phyloP scores from a whole-genome alignment of 2,888 invertebrate species.

The Cerceris rybyensis region DNA sequence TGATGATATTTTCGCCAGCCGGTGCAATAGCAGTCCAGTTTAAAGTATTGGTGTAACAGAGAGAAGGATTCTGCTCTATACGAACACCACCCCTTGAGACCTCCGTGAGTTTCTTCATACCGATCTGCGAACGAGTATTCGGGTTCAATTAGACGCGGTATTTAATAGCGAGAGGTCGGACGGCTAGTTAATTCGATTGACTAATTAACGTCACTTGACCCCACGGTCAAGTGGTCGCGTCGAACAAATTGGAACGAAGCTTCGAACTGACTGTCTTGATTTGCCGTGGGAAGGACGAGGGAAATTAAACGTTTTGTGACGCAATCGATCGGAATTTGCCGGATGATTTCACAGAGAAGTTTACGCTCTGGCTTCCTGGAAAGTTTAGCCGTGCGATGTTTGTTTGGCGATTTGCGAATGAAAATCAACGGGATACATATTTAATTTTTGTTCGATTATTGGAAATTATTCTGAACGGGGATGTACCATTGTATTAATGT shows the following conservation, averaged over 20 bases:
- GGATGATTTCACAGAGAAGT: background rate
- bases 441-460: too few species aligned
- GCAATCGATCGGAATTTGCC: slow-evolving; percentile 8
- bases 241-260: slow-evolving; percentile 53
- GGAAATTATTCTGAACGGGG: too few species aligned
- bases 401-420: too few species aligned
- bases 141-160: slow-evolving; percentile 35
- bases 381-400: too few species aligned
- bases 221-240: slow-evolving; percentile 60
- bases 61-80: slow-evolving; percentile 88
- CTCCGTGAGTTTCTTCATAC: slow-evolving; percentile 87
- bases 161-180: slow-evolving; percentile 58
- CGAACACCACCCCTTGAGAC: slow-evolving; percentile 92
- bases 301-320: slow-evolving; percentile 33
- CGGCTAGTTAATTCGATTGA: slow-evolving; percentile 70
- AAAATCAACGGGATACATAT: too few species aligned
- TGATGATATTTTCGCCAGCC: slow-evolving; percentile 81
- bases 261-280: slow-evolving; percentile 48
- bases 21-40: slow-evolving; percentile 86
- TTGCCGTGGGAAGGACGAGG: slow-evolving; percentile 68
- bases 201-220: slow-evolving; percentile 75
- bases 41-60: slow-evolving; percentile 90
- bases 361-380: background rate
- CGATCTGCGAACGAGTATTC: slow-evolving; percentile 84
- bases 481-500: too few species aligned